Conservation (phyloP, 1,140 invertebrate genomes). For the Sycophila sp. region DNA sequence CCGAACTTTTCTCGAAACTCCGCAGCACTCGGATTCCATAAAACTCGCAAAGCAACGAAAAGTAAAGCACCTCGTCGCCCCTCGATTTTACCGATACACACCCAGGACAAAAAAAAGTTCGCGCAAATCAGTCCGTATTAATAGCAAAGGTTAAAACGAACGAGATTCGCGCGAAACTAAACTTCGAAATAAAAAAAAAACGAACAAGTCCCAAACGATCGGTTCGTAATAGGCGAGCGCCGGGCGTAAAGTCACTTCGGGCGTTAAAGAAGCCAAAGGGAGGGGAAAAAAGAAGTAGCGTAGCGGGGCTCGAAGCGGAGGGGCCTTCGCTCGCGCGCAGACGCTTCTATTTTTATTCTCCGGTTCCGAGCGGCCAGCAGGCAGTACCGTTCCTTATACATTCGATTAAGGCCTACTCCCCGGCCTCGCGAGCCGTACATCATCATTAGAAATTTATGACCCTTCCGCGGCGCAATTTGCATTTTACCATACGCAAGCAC, state of each 20-base stretch:
- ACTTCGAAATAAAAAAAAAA: not conserved
- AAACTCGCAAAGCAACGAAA: no score
- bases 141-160: no score
- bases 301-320: not conserved
- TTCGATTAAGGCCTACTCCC: conserved; percentile 34
- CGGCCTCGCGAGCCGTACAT: conserved; percentile 26
- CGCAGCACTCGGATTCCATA: not conserved
- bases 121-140: no score
- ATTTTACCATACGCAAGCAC: conserved; percentile 29
- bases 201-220: no score
- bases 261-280: no score
- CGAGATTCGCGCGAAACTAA: not conserved
- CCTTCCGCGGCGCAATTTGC: conserved; percentile 34
- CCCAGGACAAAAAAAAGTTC: no score
- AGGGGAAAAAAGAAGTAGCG: not conserved
- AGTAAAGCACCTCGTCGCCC: no score
- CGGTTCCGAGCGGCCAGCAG: not conserved
- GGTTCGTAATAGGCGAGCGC: no score
- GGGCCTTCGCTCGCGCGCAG: not conserved
- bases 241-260: no score
- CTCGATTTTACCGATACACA: no score
- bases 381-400: conserved; percentile 24
- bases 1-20: conserved; percentile 11
- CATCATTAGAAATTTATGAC: conserved; percentile 36
- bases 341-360: conserved; percentile 18